Conservation (phyloP, 2,797 vertebrate genomes). For the Mionectes olivaceus region DNA sequence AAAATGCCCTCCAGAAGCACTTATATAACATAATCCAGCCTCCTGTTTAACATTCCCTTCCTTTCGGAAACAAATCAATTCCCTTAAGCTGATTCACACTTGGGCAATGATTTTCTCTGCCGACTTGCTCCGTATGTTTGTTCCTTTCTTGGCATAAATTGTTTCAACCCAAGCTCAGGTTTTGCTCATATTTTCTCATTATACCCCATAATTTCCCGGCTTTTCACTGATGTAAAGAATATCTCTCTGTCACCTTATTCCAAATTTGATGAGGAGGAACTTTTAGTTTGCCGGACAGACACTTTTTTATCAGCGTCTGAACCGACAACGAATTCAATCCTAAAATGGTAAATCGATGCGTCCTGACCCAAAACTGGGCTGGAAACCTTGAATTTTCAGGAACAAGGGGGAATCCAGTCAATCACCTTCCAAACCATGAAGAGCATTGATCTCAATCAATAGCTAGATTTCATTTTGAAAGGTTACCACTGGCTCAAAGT, state of each 20-base stretch:
- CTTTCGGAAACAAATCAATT: not conserved
- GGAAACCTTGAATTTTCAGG: not conserved
- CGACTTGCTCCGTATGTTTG: not conserved
- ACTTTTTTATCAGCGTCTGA: not conserved
- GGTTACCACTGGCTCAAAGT: not conserved
- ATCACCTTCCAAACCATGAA: not conserved
- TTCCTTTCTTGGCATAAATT: not conserved
- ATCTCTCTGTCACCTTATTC: not conserved
- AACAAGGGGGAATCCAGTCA: not conserved
- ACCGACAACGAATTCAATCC: not conserved
- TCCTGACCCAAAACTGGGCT: not conserved
- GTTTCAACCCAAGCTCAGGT: not conserved
- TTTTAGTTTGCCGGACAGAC: not conserved
- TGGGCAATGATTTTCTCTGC: not conserved
- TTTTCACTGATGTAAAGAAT: not conserved
- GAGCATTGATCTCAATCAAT: not conserved
- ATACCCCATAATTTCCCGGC: not conserved
- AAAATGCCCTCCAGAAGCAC: not conserved
- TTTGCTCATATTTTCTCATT: not conserved
- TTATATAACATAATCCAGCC: not conserved
- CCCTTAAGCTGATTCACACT: not conserved
- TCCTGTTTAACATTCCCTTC: not conserved
- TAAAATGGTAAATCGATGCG: not conserved
- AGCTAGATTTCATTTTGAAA: constrained; percentile 32
- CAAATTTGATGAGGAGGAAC: not conserved